Percentiles rank a stretch among this genome's conserved stretches.
Evolutionary conservation across 1,140 invertebrate genomes (phyloP).

Genomic region (Platorchestia sp.): DNA sequence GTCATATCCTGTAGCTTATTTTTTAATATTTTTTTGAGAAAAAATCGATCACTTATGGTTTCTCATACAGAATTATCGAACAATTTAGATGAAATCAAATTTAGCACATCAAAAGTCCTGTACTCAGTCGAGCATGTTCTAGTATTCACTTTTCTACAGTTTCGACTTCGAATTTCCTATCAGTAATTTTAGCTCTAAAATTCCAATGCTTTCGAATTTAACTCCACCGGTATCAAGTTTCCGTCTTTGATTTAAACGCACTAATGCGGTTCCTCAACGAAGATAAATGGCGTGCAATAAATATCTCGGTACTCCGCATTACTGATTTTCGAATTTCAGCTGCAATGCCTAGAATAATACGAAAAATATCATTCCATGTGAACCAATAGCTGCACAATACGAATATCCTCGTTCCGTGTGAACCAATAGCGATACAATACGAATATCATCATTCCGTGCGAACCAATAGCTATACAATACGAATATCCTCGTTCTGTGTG

Average conservation of each 20-base stretch:
- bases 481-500: no score
- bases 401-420: background rate
- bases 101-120: no score
- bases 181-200: background rate
- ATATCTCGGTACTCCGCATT: background rate
- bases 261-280: background rate
- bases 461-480: background rate
- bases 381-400: no score
- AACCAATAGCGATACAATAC: background rate
- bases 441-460: background rate
- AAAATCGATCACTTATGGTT: no score
- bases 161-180: background rate
- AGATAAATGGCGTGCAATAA: background rate
- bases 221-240: background rate
- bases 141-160: background rate
- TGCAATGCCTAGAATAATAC: no score
- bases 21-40: no score
- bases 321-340: no score
- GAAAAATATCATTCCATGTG: no score
- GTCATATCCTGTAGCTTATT: no score
- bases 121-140: no score
- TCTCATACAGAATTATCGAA: no score
- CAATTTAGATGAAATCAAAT: no score
- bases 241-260: background rate
- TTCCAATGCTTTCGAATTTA: background rate